Conservation (phyloP, 2,888 invertebrate species). For the Agriopis marginaria region DNA sequence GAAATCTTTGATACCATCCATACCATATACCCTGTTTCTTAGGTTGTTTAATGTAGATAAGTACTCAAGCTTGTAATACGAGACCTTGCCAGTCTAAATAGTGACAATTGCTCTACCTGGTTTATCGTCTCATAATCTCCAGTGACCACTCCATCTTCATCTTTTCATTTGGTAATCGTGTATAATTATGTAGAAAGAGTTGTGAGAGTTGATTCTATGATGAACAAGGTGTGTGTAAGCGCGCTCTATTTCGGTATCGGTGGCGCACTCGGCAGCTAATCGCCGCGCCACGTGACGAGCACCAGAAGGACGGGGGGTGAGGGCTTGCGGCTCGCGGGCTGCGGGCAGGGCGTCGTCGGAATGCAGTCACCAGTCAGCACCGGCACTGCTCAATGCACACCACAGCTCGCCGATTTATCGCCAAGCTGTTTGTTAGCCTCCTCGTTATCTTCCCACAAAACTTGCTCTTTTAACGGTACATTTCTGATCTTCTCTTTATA, state of each 20-base stretch:
- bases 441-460: slow-evolving; percentile 22
- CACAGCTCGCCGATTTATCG: slow-evolving; percentile 75
- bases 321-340: slow-evolving; percentile 60
- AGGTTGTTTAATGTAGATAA: background rate
- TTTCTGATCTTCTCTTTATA: background rate
- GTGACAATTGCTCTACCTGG: background rate
- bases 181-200: slow-evolving; percentile 53
- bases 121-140: background rate
- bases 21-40: background rate
- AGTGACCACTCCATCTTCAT: background rate
- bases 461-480: slow-evolving; percentile 3
- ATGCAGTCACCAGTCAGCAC: slow-evolving; percentile 74
- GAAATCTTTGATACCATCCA: background rate
- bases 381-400: slow-evolving; percentile 71
- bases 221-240: slow-evolving; percentile 66
- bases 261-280: slow-evolving; percentile 84
- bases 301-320: slow-evolving; percentile 83
- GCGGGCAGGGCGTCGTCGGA: slow-evolving; percentile 68
- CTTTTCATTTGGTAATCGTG: background rate
- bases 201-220: slow-evolving; percentile 69
- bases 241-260: slow-evolving; percentile 84
- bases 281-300: slow-evolving; percentile 84
- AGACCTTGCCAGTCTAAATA: slow-evolving; percentile 22
- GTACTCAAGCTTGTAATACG: background rate
- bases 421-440: slow-evolving; percentile 52